Evolutionary conservation across 64 coral and sea anemone species (phyloP).

Genomic region (Cladopsammia gracilis): DNA sequence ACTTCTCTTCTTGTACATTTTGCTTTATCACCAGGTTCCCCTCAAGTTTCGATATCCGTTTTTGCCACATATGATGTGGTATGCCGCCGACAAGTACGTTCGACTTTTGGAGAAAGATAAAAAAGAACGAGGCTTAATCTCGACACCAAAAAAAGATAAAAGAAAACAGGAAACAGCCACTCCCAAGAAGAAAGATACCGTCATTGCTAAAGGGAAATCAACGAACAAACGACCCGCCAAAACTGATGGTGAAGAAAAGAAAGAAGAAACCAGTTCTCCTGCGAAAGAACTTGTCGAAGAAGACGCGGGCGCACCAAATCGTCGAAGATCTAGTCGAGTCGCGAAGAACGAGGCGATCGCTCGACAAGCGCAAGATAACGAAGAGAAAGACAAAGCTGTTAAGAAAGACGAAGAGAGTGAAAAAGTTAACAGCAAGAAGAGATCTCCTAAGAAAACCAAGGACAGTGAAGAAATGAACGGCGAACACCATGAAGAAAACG

Average conservation of each 20-base stretch:
- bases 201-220: constrained; percentile 23
- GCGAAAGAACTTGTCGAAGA: neutral
- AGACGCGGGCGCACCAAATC: constrained; percentile 20
- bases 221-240: neutral
- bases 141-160: constrained; percentile 15
- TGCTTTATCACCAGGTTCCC: constrained; percentile 71
- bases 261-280: neutral
- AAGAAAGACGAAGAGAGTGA: constrained; percentile 48
- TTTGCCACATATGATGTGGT: constrained; percentile 95
- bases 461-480: constrained; percentile 46
- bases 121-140: constrained; percentile 13
- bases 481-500: constrained; percentile 11
- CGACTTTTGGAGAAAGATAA: constrained; percentile 67
- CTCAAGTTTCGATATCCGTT: constrained; percentile 98
- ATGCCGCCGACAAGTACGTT: constrained; percentile 83
- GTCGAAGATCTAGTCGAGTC: constrained; percentile 35
- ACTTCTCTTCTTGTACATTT: neutral
- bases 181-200: constrained; percentile 28
- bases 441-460: constrained; percentile 31
- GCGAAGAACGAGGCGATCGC: constrained; percentile 36
- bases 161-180: neutral
- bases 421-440: constrained; percentile 37
- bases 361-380: constrained; percentile 46
- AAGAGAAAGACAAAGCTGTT: constrained; percentile 1
- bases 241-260: constrained; percentile 29